These are phyloP conservation scores for Tortricodes alternella DNA, from an alignment of 2,888 invertebrate species.

Conservation along the genomic window DNA sequence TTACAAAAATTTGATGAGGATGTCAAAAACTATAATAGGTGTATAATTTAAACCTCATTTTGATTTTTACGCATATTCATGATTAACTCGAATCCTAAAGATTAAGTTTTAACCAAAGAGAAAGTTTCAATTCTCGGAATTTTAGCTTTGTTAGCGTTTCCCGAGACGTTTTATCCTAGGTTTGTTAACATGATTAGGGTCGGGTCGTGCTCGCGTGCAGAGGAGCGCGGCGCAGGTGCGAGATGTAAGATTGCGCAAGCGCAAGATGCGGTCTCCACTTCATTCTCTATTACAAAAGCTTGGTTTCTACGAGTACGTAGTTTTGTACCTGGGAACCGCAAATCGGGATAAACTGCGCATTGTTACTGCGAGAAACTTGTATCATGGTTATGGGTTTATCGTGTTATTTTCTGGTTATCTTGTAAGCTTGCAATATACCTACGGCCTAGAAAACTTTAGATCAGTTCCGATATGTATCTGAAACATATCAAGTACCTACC, in stretches of 20 bases:
- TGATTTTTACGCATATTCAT: too few species aligned
- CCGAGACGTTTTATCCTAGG: slow-evolving; percentile 4
- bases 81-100: too few species aligned
- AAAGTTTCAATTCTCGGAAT: slow-evolving; percentile 7
- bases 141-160: background rate
- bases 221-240: slow-evolving; percentile 39
- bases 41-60: too few species aligned
- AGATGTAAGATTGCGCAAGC: slow-evolving; percentile 45
- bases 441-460: background rate
- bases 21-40: too few species aligned
- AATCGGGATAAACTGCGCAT: slow-evolving; percentile 22
- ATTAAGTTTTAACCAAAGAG: background rate
- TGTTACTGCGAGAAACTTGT: slow-evolving; percentile 4
- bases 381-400: background rate
- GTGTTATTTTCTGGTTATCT: background rate
- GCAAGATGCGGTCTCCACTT: slow-evolving; percentile 39
- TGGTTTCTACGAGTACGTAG: slow-evolving; percentile 33
- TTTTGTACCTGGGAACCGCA: slow-evolving; percentile 27
- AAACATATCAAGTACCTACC: too few species aligned
- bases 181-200: slow-evolving; percentile 41
- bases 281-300: slow-evolving; percentile 40
- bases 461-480: too few species aligned
- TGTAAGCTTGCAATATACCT: too few species aligned
- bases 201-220: slow-evolving; percentile 39
- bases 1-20: too few species aligned